Evolutionary conservation across 2,888 invertebrate species (phyloP).

Genomic region (Apamea monoglypha): DNA sequence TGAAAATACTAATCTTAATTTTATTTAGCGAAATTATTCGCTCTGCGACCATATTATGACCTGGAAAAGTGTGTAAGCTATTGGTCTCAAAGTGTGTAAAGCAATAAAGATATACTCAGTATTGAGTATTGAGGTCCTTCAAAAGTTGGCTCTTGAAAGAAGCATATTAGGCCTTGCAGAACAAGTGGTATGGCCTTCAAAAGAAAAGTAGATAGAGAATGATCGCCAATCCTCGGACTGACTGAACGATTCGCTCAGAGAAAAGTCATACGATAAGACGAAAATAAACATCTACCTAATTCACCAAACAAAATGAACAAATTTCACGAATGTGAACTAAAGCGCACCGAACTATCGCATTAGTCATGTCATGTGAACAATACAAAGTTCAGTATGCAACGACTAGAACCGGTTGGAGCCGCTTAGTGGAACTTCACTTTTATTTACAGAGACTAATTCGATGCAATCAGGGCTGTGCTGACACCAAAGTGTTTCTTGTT

Average conservation of each 20-base stretch:
- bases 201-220: background rate
- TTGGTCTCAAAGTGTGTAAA: no score
- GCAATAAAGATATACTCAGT: no score
- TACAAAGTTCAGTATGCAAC: constrained; percentile 62
- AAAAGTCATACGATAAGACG: constrained; percentile 13
- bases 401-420: constrained; percentile 59
- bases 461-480: constrained; percentile 64
- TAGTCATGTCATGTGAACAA: constrained; percentile 57
- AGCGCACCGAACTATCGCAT: constrained; percentile 35
- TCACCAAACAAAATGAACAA: constrained; percentile 12
- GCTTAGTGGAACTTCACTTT: constrained; percentile 66
- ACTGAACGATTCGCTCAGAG: background rate
- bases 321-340: constrained; percentile 29
- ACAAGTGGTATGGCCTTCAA: background rate
- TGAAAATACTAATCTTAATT: background rate
- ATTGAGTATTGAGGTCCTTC: no score
- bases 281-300: constrained; percentile 29
- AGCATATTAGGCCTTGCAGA: background rate
- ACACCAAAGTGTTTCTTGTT: constrained; percentile 2
- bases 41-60: background rate
- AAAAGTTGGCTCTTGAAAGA: background rate
- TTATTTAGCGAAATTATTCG: background rate
- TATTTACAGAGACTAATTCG: constrained; percentile 66
- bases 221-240: background rate
- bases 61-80: background rate